Conservation (phyloP, 2,797 vertebrate genomes). For the Loris lydekkerianus region DNA sequence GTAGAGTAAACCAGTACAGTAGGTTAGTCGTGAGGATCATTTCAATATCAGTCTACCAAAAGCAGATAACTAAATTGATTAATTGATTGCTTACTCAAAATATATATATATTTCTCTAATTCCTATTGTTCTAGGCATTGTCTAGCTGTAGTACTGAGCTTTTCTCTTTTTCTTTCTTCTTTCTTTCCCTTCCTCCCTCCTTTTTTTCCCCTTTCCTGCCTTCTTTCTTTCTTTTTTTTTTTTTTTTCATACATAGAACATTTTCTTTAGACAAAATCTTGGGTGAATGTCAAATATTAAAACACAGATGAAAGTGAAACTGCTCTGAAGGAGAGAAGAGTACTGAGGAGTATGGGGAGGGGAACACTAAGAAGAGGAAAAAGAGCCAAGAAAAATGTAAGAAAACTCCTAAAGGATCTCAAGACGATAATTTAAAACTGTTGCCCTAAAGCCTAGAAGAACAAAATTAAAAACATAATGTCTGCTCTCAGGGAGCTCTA, state of each 20-base stretch:
- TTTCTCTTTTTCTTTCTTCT: neutral
- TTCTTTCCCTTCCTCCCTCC: too few relatives aligned
- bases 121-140: neutral
- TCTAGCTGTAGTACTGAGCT: neutral
- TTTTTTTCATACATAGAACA: conserved; percentile 21
- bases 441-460: neutral
- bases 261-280: conserved; percentile 51
- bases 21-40: neutral
- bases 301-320: neutral
- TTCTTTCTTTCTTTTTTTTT: too few relatives aligned
- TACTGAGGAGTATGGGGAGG: neutral
- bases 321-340: neutral
- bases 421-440: conserved; percentile 34
- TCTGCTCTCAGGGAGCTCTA: conserved; percentile 6
- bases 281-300: conserved; percentile 26
- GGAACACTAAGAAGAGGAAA: conserved; percentile 16
- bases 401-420: conserved; percentile 9
- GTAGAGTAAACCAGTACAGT: neutral
- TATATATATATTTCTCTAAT: neutral
- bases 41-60: neutral
- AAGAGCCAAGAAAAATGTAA: conserved; percentile 6
- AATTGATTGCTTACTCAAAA: neutral
- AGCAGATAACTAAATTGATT: neutral
- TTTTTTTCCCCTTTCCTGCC: too few relatives aligned
- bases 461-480: conserved; percentile 50